Base-by-base conservation (phyloP, 2,888 invertebrate species). In the Aspidiotus destructor region DNA sequence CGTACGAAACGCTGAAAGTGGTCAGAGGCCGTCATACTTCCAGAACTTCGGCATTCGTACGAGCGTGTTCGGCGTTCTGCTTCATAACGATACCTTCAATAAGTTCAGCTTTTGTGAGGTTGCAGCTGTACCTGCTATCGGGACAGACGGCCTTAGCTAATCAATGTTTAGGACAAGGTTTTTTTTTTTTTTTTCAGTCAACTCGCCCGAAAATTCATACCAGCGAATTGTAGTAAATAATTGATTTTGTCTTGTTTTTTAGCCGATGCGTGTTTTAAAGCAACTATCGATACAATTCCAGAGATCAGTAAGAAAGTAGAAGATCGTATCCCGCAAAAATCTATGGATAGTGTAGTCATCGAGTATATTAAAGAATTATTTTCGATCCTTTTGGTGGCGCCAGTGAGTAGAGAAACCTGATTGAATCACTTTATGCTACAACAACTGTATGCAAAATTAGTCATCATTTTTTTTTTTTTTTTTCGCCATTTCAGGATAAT, bases 51-150 rank as follows among this genome's bases (percentile, higher is more conserved):
- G 87, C 91, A 10, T 89, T 95, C 80, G 89, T 91, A 42, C 86
- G 92, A 75, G 96, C 97, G 2, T 97, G 97, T 80, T 88, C 92
- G 58, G 97, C 98, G 0, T 98, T 92, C 79, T 88, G 89, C 78
- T 97, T 88, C 78, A 95, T 98, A 71, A 97, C 97, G 9, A 90
- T 95, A 76, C 98, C 98, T n/a, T 96, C 96, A 13, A 84, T 98
- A 76, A 85, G 83, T 74, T 88, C 88, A 70, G 82, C 87, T n/a
- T 84, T 87, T 70, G 82, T 85, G 40, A 84, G 89, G 75, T 83
- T 94, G 74, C 88, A 90, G 74, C 83, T 97, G 61, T 94, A 94
- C 80, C 81, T 95, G 69, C 80, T 91, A 8, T 88, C 90, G 13
- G 94, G 92, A 16, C 92, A 93, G 79, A 88, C 92, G 58, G 92